Base-by-base conservation (phyloP, 1,140 invertebrate genomes). In the Heliconius congener region DNA sequence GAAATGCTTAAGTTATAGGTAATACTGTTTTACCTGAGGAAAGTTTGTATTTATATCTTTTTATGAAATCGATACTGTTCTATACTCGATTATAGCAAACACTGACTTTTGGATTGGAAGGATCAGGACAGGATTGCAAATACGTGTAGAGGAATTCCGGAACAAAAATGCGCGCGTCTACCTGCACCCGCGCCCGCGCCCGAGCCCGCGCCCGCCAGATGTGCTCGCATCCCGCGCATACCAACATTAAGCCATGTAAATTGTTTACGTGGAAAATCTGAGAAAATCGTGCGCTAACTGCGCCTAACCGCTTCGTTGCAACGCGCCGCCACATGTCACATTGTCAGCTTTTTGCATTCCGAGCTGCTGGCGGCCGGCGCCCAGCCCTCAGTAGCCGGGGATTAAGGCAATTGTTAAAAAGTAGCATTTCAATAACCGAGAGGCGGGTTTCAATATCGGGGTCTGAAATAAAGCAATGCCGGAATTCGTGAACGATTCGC, bases 191-290 rank as follows among this genome's bases (percentile, higher is more conserved):
- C 85, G 85, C 57, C 57, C 57, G 55, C 55, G n/a, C 55, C n/a
- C 16, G 16, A n/a, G n/a, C n/a, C n/a, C n/a, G n/a, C 8, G 81
- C 84, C 85, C 85, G 87, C 85, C 91, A 88, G 89, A 88, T 91
- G 89, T 81, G 83, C 83, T 78, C 86, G 74, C 80, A 66, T 72
- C 79, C 81, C 85, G 79, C 82, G 83, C 86, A 89, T 90, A 82
- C 89, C 86, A 73, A 82, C 84, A 84, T 88, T 85, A 85, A 89
- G 88, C 85, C 84, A 89, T 86, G 87, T 87, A 90, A 94, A 92
- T 90, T 90, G 90, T 88, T 93, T 93, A 91, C 87, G 85, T 90
- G 88, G 91, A 93, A 94, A 93, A 93, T 90, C 86, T 82, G 87
- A 94, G 91, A 93, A 94, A 94, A 93, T 91, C 84, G 84, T 88